Base-by-base conservation (phyloP, 2,113 vertebrate species). In the Chaenogobius annularis region DNA sequence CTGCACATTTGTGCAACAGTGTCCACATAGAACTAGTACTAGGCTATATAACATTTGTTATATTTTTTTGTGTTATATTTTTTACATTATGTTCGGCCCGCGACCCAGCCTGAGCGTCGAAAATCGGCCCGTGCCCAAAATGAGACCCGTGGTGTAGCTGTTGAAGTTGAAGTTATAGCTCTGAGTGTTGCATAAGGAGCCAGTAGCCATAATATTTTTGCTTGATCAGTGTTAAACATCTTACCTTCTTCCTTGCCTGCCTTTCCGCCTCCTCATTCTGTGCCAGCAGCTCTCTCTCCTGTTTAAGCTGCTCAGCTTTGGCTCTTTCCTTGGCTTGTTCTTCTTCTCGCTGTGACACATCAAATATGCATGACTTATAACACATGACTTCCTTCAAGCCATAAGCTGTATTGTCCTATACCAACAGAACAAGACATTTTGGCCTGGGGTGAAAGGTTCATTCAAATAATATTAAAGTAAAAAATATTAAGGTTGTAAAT, bases 201-300 rank as follows among this genome's bases (percentile, higher is more conserved):
- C 22, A 19, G 10, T 22, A 8, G 1, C 23, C 55, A 58, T 23
- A 58, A 13, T 58, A 7, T 58, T 58, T 40, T 23, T 13, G 55
- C 4, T 26, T 26, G 2, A 58, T 23, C 52, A 54, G 52, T 20
- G 52, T 56, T 22, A 22, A 10, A 56, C 20, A 54, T 46, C 63
- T 87, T 85, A 98, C 97, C 96, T 97, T 99, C 83, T 95, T 99
- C 55, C 98, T 94, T 64, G 94, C 96, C 89, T 96, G 92, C 46
- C 98, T 96, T 2, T 95, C 97, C 8, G 93, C 95, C 47, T 98
- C 97, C 69, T 98, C 96, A 89, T 85, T 96, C 85, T 96, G 95
- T 83, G 96, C 96, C 17, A 94, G 92, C 11, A 91, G 90, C 69
- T 98, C 96, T 26, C 98, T 92, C 67, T 98, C 95, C 80, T 93